Base-by-base conservation (phyloP, 1,140 invertebrate species). In the Drosophila santomea region DNA sequence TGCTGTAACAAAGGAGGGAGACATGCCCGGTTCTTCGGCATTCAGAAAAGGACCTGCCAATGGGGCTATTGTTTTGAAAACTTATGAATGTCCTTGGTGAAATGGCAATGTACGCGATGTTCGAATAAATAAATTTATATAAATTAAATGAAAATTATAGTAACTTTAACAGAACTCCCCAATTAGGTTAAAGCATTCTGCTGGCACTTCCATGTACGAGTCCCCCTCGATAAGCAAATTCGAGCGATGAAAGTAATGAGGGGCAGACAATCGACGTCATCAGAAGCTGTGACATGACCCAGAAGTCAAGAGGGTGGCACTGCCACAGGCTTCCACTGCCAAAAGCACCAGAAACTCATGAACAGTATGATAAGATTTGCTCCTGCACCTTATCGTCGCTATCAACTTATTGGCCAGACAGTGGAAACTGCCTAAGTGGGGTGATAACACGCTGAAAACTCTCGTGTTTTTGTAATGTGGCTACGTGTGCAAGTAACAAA, bases 261-360 rank as follows among this genome's bases (percentile, higher is more conserved):
- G 38, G 56, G 56, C 67, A 72, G 41, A 50, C 68, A 61, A 48
- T 62, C 58, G 58, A 74, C 50, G 48, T 72, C 67, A 74, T 74
- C 57, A 39, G 50, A 48, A 28, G 14, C 36, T 41, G 35, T 62
- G 54, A 62, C 60, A 62, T 59, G 54, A 43, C 59, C 52, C 25
- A 62, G 60, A 62, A 69, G 66, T 54, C 36, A 51, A 44, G 20
- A 4, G n/a, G 63, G 20, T 17, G 36, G 25, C 25, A 25, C 35
- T 60, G 35, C 39, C 66, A 51, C 55, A 44, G 55, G 41, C 67
- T 71, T 66, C 36, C 38, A 57, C 14, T 15, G 35, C n/a, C 11
- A 0, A 32, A 32, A 8, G 28, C 28, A 32, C 28, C 44, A 43
- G 23, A 14, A 15, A 25, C 20, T 47, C 10, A 17, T 0, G 6